Conservation (phyloP, 2,797 vertebrate species). For the Balearica regulorum region DNA sequence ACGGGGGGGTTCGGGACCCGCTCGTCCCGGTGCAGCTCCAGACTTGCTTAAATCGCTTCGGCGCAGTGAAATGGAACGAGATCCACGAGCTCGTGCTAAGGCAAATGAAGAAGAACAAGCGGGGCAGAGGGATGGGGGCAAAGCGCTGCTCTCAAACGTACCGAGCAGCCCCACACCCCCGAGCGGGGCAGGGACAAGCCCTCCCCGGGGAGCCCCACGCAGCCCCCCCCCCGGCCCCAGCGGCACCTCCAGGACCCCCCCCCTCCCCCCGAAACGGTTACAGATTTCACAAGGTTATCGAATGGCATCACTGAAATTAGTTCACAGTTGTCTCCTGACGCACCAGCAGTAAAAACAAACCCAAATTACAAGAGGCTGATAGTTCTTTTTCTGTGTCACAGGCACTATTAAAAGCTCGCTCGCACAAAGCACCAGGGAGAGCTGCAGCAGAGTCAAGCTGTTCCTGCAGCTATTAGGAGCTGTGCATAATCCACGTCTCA, state of each 20-base stretch:
- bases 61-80: rapidly evolving
- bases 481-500: constrained; percentile 10
- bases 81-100: background rate
- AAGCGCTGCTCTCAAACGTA: background rate
- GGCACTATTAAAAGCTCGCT: constrained; percentile 66
- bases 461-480: constrained; percentile 34
- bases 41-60: background rate
- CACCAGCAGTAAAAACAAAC: constrained; percentile 60
- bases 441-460: constrained; percentile 22
- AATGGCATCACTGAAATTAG: constrained; percentile 59
- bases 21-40: background rate
- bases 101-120: background rate
- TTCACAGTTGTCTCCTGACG: constrained; percentile 61
- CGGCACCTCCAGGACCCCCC: background rate
- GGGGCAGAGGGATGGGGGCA: background rate
- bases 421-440: constrained; percentile 49
- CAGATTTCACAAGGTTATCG: constrained; percentile 53
- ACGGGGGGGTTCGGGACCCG: rapidly evolving
- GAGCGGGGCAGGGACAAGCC: background rate
- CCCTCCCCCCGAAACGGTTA: background rate
- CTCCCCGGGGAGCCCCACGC: background rate
- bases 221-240: background rate
- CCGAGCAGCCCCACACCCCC: rapidly evolving
- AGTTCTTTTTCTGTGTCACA: constrained; percentile 66
- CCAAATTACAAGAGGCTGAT: constrained; percentile 55